These are phyloP conservation scores for Struthidea cinerea DNA, from an alignment of 2,113 vertebrate genomes.

Conservation along the genomic window DNA sequence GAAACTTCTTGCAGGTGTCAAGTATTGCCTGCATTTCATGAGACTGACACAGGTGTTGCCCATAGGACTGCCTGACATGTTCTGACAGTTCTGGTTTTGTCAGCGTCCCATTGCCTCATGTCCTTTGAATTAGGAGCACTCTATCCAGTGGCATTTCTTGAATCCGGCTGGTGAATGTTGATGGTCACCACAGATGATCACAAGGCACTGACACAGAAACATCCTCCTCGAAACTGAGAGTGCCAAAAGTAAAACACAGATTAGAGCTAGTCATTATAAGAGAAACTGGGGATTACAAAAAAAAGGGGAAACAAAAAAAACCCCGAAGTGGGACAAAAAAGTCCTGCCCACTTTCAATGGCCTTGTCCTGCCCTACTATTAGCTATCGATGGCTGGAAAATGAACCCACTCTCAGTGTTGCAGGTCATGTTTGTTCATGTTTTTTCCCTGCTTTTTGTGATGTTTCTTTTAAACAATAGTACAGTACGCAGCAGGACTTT, in stretches of 20 bases:
- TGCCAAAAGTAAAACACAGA: not conserved
- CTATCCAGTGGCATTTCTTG: not conserved
- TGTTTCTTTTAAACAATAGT: not conserved
- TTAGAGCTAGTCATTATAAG: not conserved
- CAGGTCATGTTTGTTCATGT: not conserved
- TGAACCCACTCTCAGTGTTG: not conserved
- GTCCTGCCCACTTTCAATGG: not conserved
- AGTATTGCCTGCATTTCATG: not conserved
- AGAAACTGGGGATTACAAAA: not conserved
- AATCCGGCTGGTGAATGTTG: not conserved
- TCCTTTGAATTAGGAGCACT: not conserved
- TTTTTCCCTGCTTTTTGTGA: not conserved
- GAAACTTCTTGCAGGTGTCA: not conserved
- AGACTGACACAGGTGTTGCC: rapidly evolving
- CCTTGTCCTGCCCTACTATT: not conserved
- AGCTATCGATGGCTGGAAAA: not conserved
- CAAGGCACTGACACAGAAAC: not conserved
- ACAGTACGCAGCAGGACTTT: not conserved
- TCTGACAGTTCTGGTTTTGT: not conserved
- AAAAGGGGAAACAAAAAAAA: not conserved
- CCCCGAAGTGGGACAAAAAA: rapidly evolving
- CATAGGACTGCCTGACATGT: not conserved
- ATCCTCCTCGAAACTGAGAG: not conserved
- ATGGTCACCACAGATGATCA: not conserved
- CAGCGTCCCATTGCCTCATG: not conserved